Base-by-base conservation (phyloP, 2,888 invertebrate genomes). In the Hemaris fuciformis region DNA sequence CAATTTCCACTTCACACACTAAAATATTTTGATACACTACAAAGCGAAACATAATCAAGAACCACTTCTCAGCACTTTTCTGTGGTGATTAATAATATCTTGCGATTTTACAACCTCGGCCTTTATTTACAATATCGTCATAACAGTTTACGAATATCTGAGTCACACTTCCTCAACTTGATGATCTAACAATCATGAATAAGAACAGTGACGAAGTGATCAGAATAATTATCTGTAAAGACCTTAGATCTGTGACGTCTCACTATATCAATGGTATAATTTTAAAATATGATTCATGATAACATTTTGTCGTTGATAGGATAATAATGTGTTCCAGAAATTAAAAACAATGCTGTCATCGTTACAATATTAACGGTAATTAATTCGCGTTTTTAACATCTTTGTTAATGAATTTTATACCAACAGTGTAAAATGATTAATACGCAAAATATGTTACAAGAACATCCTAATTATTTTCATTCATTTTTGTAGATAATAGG, bases 151-250 rank as follows among this genome's bases (percentile, higher is more conserved):
- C 43, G 62, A 38, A n/a, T 45, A 71, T 66, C 72, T 77, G 83
- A 81, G 69, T 74, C 73, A 75, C 53, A 61, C 66, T 70, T 68
- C 66, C 62, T 68, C 56, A 65, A 62, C 53, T 53, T 25, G 69
- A 71, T 83, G 83, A 83, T 76, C 72, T 80, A 75, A 79, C 57
- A 66, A 71, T 72, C 68, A 68, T 82, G 79, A 85, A 82, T 82
- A 81, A 83, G 77, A 80, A 77, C 73, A 67, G 70, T 84, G 82
- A 83, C 80, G 80, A 73, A 60, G 59, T 56, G 15, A 27, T 64
- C 43, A 31, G 20, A 61, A 59, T 65, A 43, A 63, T 58, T 61
- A 70, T 38, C 38, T n/a, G 0, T 48, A 60, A 6, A 31, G 45
- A 41, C 7, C 67, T 61, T 46, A 60, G 38, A 53, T 38, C 13